A percentile compares a stretch with the other conserved stretches of the same genome.
Evolutionary conservation across 2,797 vertebrate species (phyloP).

Genomic region (Sciaenops ocellatus): DNA sequence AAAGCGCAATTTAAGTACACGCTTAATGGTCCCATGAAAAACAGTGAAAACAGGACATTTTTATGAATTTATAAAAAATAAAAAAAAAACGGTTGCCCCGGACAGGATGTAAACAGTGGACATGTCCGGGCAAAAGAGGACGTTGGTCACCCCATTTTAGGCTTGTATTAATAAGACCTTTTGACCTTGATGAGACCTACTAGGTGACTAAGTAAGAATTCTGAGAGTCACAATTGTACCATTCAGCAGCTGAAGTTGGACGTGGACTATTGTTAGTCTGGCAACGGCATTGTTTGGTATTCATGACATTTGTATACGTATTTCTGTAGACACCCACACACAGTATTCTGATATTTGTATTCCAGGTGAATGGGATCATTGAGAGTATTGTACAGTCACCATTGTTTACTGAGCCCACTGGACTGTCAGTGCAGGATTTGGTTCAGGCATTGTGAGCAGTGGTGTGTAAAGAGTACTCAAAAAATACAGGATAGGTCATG

Average conservation of each 20-base stretch:
- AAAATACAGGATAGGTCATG: conserved; percentile 30
- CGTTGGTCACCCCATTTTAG: too few species aligned
- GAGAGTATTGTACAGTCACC: conserved; percentile 1
- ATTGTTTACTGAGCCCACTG: conserved; percentile 20
- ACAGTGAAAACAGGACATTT: too few species aligned
- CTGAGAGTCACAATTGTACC: neutral
- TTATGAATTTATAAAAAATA: too few species aligned
- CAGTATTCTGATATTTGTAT: conserved; percentile 4
- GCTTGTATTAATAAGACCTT: conserved; percentile 2
- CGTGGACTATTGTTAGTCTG: conserved; percentile 5
- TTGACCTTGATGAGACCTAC: conserved; percentile 28
- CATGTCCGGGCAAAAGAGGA: too few species aligned
- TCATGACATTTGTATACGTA: conserved; percentile 1
- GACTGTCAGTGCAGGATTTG: conserved; percentile 27
- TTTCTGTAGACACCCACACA: conserved; percentile 16
- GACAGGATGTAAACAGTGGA: too few species aligned
- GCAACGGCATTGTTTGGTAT: conserved; percentile 9
- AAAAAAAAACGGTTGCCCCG: too few species aligned
- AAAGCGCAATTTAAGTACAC: too few species aligned
- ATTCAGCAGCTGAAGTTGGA: neutral
- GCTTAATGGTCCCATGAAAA: too few species aligned
- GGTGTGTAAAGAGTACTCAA: conserved; percentile 21
- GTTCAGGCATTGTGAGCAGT: conserved; percentile 22
- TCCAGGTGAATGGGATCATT: conserved; percentile 20
- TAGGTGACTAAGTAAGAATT: neutral